Conservation (phyloP, 2,113 vertebrate genomes). For the Grammomys dolichurus region DNA sequence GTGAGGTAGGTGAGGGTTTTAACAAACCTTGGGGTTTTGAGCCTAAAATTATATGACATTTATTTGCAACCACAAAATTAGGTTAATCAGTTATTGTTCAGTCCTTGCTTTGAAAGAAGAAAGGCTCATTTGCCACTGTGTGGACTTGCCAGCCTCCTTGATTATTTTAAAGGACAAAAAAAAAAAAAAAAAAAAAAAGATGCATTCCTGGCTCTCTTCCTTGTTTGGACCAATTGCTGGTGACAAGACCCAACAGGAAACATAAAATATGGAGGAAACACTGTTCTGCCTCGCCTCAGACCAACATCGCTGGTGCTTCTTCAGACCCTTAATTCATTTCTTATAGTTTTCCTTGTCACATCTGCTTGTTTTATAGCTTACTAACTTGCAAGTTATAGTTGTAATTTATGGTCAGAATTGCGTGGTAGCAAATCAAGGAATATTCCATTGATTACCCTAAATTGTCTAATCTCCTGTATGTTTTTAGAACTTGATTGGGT, state of each 20-base stretch:
- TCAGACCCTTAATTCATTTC: constrained; percentile 96
- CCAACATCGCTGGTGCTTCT: constrained; percentile 90
- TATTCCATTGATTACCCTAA: constrained; percentile 99
- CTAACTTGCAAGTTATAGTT: constrained; percentile 94
- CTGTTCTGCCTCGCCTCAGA: constrained; percentile 94
- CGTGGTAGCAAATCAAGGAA: constrained; percentile 97
- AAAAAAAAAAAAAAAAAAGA: too few relatives aligned
- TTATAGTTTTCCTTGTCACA: constrained; percentile 95
- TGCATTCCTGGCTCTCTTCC: background rate
- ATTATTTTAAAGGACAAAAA: background rate
- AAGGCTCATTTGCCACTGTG: background rate
- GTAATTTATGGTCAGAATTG: constrained; percentile 96
- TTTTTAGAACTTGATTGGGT: constrained; percentile 98
- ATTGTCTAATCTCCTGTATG: constrained; percentile 99
- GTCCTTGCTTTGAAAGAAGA: constrained; percentile 52
- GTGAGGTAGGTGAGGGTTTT: constrained; percentile 83
- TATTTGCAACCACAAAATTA: constrained; percentile 81
- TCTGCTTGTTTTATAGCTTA: constrained; percentile 96
- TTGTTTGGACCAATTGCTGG: constrained; percentile 31
- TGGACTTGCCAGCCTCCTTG: background rate
- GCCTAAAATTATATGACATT: constrained; percentile 83
- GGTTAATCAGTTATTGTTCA: constrained; percentile 76
- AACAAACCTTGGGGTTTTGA: constrained; percentile 76
- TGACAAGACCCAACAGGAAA: constrained; percentile 80
- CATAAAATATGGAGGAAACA: constrained; percentile 87